Evolutionary conservation across 2,888 invertebrate genomes (phyloP).

Genomic region (Drosophila siamana): DNA sequence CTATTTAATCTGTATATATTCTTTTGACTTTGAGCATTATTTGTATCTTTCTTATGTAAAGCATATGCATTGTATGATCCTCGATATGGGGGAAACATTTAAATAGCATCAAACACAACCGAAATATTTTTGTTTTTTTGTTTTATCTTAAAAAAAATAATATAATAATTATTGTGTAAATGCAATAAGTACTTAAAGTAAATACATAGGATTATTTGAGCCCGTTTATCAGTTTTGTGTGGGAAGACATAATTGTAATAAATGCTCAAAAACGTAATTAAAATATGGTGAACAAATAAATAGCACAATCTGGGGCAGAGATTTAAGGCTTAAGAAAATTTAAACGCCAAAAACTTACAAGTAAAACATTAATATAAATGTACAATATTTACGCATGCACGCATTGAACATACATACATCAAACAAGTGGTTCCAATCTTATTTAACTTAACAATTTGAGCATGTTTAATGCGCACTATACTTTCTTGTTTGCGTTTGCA

Average conservation of each 20-base stretch:
- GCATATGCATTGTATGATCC: conserved; percentile 18
- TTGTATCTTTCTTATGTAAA: conserved; percentile 33
- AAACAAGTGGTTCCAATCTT: conserved; percentile 31
- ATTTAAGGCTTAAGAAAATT: conserved; percentile 15
- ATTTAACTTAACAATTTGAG: conserved; percentile 47
- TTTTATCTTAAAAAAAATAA: background rate
- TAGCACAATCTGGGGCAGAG: conserved; percentile 27
- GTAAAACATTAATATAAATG: conserved; percentile 27
- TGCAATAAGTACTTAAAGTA: conserved; percentile 38
- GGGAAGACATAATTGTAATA: conserved; percentile 56
- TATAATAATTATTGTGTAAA: conserved; percentile 41
- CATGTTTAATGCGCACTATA: conserved; percentile 16
- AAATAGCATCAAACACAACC: conserved; percentile 62
- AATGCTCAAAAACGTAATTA: conserved; percentile 13
- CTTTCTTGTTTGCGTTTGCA: conserved; percentile 20
- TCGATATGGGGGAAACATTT: conserved; percentile 3
- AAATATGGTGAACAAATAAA: conserved; percentile 21
- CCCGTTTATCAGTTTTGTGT: background rate
- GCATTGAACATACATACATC: conserved; percentile 40
- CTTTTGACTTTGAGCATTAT: conserved; percentile 16
- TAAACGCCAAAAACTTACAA: conserved; percentile 31
- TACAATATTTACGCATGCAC: conserved; percentile 27
- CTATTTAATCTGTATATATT: conserved; percentile 12
- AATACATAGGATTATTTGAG: conserved; percentile 20
- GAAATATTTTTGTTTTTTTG: conserved; percentile 30